Base-by-base conservation (phyloP, 1,140 invertebrate species). In the Contarinia nasturtii region DNA sequence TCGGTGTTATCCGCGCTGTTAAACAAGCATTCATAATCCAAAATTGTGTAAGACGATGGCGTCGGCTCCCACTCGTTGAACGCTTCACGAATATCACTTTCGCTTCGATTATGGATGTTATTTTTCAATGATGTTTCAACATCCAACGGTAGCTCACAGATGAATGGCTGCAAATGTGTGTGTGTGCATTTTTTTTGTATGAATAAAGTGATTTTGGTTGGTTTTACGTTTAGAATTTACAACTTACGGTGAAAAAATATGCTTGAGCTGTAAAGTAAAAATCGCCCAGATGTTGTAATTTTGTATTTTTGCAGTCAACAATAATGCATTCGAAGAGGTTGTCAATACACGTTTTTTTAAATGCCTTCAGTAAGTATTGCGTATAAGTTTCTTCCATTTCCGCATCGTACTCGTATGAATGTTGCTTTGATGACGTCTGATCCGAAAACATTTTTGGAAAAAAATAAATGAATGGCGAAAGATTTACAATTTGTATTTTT, bases 281-380 rank as follows among this genome's bases (percentile, higher is more conserved):
- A 57, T 93, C 85, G 52, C 86, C 82, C 61, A 90, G 91, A 53
- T 79, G 72, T 43, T 73, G 73, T 17, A 86, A 70, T 56, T 81
- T 81, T 51, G 90, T 80, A 61, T 90, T 87, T 4, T 86, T 74
- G 56, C 82, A 81, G 66, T 95, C 91, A 18, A 91, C 75, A 60
- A 97, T 87, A 49, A 96, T 82, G 61, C 96, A 94, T 45, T 82
- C 76, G 60, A 94, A 94, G 59, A 86, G 91, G 21, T 87, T 85
- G 66, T 93, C 88, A 34, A 79, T 82, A 7, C 95, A 72, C 19
- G 84, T 91, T 66, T 92, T 90, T 57, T 88, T 92, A 57, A 93
- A 93, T 15, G 87, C 81, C 68, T 92, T 92, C 27, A 85, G 68
- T 33, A 97, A 69, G 44, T 85, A 91, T 27, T 70, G 70, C 50